Percentiles rank a stretch among this genome's conserved stretches.
Evolutionary conservation across 2,797 vertebrate species (phyloP).

Genomic region (Lagorchestes hirsutus): DNA sequence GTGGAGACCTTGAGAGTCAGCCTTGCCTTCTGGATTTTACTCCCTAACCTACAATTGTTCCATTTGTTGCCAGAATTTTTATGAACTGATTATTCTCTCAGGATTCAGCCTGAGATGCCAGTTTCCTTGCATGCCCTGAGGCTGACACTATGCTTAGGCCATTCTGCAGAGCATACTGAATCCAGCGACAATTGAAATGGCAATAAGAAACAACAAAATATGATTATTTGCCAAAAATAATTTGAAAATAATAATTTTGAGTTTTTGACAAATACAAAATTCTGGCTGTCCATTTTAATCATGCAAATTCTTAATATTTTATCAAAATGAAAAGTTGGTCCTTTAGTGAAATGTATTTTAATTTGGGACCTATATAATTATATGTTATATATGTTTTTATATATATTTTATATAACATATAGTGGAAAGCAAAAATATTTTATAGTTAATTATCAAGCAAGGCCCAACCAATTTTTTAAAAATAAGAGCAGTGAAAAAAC

Average conservation of each 20-base stretch:
- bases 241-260: constrained; percentile 5
- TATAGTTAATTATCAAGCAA: not conserved
- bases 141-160: constrained; percentile 39
- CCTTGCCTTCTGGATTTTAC: constrained; percentile 67
- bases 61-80: constrained; percentile 60
- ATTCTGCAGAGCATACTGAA: constrained; percentile 32
- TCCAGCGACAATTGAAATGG: constrained; percentile 50
- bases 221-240: constrained; percentile 43
- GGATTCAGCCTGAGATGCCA: constrained; percentile 55
- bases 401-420: not conserved
- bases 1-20: constrained; percentile 62
- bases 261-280: not conserved
- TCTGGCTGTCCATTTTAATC: not conserved
- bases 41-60: constrained; percentile 62
- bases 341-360: not conserved
- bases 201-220: constrained; percentile 21
- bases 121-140: constrained; percentile 49
- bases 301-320: not conserved
- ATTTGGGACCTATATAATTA: not conserved
- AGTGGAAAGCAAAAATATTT: not conserved
- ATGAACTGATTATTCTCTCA: constrained; percentile 60
- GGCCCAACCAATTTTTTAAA: not conserved
- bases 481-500: not conserved
- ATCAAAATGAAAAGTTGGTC: not conserved
- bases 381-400: not conserved